phyloP scores from a whole-genome alignment of 2,113 vertebrate species.

The Baryphthengus martii region DNA sequence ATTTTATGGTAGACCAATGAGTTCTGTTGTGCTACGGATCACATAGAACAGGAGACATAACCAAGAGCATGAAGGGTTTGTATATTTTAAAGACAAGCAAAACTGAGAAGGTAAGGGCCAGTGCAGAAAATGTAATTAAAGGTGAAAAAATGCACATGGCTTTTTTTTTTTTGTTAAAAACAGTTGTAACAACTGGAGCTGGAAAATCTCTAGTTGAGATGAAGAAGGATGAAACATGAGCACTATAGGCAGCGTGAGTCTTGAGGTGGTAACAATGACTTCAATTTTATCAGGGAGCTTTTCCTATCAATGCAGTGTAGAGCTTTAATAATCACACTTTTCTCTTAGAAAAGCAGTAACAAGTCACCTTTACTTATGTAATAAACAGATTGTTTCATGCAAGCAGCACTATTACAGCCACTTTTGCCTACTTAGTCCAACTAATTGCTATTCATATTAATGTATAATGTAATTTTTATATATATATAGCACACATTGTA shows the following conservation, averaged over 20 bases:
- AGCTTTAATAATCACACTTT: not conserved
- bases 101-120: not conserved
- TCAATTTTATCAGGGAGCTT: not conserved
- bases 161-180: not conserved
- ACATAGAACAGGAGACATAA: not conserved
- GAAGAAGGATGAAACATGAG: not conserved
- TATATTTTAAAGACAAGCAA: not conserved
- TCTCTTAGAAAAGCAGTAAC: not conserved
- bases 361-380: not conserved
- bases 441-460: not conserved
- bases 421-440: not conserved
- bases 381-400: not conserved
- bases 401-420: not conserved
- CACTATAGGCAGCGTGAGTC: not conserved
- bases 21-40: not conserved
- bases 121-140: not conserved
- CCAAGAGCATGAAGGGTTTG: not conserved
- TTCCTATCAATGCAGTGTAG: not conserved
- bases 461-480: not conserved
- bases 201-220: not conserved
- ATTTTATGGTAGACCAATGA: not conserved
- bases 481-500: not conserved
- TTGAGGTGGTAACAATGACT: not conserved
- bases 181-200: not conserved
- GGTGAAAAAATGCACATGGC: not conserved